Evolutionary conservation across 2,797 vertebrate species (phyloP).

Genomic region (Falco naumanni): DNA sequence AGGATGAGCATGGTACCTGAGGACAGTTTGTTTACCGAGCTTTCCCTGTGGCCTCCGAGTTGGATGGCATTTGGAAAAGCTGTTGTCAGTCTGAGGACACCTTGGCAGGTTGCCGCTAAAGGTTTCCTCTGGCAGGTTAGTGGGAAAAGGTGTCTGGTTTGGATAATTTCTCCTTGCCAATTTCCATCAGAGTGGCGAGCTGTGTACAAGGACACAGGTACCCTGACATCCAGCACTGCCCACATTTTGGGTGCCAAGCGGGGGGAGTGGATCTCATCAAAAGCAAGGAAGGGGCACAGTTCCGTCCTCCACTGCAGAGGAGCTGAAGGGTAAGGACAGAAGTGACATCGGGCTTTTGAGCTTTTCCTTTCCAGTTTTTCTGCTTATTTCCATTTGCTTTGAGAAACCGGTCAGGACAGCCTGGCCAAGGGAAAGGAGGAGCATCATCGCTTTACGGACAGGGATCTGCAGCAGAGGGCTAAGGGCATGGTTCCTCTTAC

Average conservation of each 20-base stretch:
- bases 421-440: background rate
- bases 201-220: background rate
- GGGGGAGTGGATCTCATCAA: background rate
- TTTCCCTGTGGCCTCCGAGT: slow-evolving; percentile 43
- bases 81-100: background rate
- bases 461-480: background rate
- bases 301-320: background rate
- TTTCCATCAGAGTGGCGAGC: background rate
- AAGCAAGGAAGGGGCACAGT: background rate
- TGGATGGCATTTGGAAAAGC: slow-evolving; percentile 63
- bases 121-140: background rate
- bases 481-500: background rate
- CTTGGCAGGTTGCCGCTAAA: background rate
- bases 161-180: background rate
- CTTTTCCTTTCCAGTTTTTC: background rate
- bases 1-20: background rate
- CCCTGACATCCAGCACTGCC: background rate
- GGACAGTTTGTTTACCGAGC: slow-evolving; percentile 63
- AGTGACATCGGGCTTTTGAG: background rate
- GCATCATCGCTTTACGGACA: background rate
- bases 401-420: background rate
- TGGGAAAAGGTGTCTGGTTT: background rate
- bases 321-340: background rate
- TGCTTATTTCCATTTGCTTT: background rate
- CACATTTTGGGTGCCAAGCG: background rate